Percentiles rank a stretch among this genome's conserved stretches.
These are phyloP conservation scores for Otus sunia DNA, from an alignment of 2,113 vertebrate species.

Conservation along the genomic window DNA sequence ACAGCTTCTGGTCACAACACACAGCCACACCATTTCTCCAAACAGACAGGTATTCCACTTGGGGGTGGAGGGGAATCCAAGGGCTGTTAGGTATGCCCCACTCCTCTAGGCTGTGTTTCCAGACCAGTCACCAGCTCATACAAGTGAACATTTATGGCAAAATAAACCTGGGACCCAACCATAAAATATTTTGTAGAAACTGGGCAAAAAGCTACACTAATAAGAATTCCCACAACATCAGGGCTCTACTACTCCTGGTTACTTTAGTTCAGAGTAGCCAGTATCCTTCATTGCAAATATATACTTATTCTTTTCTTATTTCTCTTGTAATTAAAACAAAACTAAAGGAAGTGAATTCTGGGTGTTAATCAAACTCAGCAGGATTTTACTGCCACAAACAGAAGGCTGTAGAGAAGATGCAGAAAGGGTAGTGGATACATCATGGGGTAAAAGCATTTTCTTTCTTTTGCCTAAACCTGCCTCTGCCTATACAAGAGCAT, in stretches of 20 bases:
- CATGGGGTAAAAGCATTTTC: neutral
- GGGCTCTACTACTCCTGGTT: neutral
- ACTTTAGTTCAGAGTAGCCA: neutral
- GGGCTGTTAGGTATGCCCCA: neutral
- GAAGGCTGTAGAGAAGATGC: fast-evolving
- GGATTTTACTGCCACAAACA: neutral
- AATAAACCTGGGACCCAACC: neutral
- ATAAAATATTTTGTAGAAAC: neutral
- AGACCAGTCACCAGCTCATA: neutral
- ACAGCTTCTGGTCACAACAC: fast-evolving
- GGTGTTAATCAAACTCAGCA: neutral
- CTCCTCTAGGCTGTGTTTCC: neutral
- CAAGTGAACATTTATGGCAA: neutral
- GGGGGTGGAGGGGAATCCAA: neutral
- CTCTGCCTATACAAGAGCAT: neutral
- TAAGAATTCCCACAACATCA: neutral
- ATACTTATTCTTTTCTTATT: neutral
- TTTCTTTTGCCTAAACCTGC: neutral
- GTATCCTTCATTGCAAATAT: neutral
- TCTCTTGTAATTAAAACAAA: neutral
- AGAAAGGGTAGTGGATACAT: neutral
- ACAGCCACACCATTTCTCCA: neutral
- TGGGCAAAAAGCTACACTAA: neutral
- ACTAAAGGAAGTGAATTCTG: neutral
- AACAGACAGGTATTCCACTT: too few relatives aligned